These are phyloP conservation scores for Drosophila willistoni DNA, from an alignment of 1,140 invertebrate genomes.

Conservation along the genomic window DNA sequence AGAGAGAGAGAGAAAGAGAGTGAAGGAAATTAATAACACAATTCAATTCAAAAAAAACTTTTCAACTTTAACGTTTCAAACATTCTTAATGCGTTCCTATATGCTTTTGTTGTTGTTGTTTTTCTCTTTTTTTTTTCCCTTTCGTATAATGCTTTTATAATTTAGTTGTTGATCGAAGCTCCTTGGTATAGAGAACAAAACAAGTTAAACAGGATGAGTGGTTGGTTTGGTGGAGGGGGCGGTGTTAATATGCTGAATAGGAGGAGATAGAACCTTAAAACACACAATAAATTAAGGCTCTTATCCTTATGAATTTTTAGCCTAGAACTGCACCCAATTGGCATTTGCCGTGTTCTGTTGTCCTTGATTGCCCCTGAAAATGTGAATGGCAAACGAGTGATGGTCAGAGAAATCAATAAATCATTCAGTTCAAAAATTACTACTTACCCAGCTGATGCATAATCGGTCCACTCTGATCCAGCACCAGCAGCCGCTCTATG, in stretches of 20 bases:
- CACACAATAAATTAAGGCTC: constrained; percentile 9
- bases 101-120: constrained; percentile 8
- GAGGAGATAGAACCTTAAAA: constrained; percentile 14
- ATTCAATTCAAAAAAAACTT: constrained; percentile 55
- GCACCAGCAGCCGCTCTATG: constrained; percentile 85
- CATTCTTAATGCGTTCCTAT: constrained; percentile 32
- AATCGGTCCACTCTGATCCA: constrained; percentile 90
- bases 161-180: constrained; percentile 15
- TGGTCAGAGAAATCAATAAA: too few species aligned
- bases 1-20: constrained; percentile 15
- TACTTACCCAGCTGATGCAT: constrained; percentile 87
- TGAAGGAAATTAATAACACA: constrained; percentile 47
- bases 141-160: constrained; percentile 15
- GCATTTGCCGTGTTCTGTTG: constrained; percentile 85
- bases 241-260: constrained; percentile 24
- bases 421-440: too few species aligned
- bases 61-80: constrained; percentile 62
- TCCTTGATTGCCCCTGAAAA: constrained; percentile 82
- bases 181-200: constrained; percentile 18
- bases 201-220: constrained; percentile 8
- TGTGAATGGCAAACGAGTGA: constrained; percentile 14
- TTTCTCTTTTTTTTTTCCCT: constrained; percentile 20
- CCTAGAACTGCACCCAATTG: constrained; percentile 90
- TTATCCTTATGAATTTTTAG: constrained; percentile 23
- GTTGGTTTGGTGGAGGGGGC: background rate